Conservation (phyloP, 2,113 vertebrate species). For the Bothrops jararaca region DNA sequence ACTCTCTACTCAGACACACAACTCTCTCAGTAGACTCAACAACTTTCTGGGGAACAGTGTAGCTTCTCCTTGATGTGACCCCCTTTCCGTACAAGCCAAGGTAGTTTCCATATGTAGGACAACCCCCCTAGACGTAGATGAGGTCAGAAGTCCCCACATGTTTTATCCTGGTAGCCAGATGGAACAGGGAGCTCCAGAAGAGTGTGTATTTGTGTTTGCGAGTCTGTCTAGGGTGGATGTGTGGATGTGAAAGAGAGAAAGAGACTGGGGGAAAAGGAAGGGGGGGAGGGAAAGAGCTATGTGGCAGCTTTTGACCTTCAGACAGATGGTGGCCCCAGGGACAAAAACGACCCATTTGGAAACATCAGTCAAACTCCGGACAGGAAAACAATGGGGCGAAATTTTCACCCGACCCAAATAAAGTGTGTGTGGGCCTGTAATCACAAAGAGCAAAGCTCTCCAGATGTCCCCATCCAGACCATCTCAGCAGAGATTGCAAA, state of each 20-base stretch:
- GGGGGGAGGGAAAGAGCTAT: neutral
- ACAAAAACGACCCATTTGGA: slow-evolving; percentile 8
- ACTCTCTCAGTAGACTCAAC: neutral
- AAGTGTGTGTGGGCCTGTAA: neutral
- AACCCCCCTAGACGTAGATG: neutral
- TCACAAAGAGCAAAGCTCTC: neutral
- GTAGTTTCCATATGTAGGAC: neutral
- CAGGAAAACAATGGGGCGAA: neutral
- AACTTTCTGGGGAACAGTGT: too few species aligned
- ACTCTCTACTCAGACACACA: neutral
- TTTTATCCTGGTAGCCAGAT: neutral
- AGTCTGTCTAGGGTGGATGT: neutral
- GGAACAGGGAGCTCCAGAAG: neutral
- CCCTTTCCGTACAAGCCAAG: neutral
- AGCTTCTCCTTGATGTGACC: neutral
- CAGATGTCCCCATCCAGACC: neutral
- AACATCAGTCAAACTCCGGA: neutral
- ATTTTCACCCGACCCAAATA: neutral
- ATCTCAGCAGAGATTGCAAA: neutral
- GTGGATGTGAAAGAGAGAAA: neutral
- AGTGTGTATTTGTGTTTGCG: neutral
- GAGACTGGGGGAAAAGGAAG: neutral
- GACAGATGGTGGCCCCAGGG: slow-evolving; percentile 52
- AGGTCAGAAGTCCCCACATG: neutral
- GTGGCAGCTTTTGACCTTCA: slow-evolving; percentile 50